Evolutionary conservation across 2,797 vertebrate genomes (phyloP).

Genomic region (Sebastes wilsoni): DNA sequence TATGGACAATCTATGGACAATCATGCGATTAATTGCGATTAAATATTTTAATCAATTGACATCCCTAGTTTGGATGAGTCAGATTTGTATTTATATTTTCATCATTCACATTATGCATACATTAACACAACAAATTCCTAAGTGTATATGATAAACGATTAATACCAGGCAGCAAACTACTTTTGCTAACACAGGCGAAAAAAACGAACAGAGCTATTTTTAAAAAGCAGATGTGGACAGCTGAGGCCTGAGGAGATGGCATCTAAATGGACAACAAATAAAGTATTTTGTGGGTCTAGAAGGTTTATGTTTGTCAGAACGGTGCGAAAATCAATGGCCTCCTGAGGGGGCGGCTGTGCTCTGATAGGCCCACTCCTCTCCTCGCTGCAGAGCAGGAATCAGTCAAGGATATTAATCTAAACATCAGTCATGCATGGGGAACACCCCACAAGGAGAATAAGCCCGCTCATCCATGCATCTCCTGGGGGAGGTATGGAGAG

Average conservation of each 20-base stretch:
- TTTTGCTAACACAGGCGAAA: neutral
- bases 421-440: slow-evolving; percentile 83
- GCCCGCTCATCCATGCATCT: slow-evolving; percentile 76
- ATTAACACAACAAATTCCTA: slow-evolving; percentile 11
- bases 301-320: slow-evolving; percentile 61
- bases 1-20: no score
- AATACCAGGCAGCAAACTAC: neutral
- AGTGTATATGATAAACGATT: neutral
- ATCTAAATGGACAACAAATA: slow-evolving; percentile 54
- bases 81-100: neutral
- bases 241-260: slow-evolving; percentile 23
- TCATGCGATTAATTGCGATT: no score
- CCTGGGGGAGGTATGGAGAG: slow-evolving; percentile 47
- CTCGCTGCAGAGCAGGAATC: slow-evolving; percentile 67
- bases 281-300: slow-evolving; percentile 47
- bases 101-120: neutral
- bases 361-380: slow-evolving; percentile 57
- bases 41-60: no score
- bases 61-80: neutral
- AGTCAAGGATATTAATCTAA: slow-evolving; percentile 81
- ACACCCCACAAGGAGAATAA: slow-evolving; percentile 80
- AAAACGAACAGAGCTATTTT: neutral
- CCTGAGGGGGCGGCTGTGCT: slow-evolving; percentile 56
- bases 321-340: slow-evolving; percentile 69
- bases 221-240: slow-evolving; percentile 16